Conservation (phyloP, 2,113 vertebrate species). For the Poeciliopsis retropinna region DNA sequence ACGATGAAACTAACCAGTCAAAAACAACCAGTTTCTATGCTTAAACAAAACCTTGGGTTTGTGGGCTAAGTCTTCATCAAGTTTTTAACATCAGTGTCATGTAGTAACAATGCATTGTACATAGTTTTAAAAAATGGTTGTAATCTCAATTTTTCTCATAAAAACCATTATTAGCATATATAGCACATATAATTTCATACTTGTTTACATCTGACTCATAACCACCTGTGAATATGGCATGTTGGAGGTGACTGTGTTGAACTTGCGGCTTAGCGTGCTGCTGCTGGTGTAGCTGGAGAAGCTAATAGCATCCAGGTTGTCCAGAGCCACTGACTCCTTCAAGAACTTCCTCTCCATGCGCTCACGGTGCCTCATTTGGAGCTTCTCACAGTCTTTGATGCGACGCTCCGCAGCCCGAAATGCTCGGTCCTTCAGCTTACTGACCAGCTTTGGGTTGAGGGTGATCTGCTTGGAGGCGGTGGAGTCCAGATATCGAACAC, state of each 20-base stretch:
- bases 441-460: constrained; percentile 91
- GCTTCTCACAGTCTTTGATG: constrained; percentile 90
- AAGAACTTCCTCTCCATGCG: constrained; percentile 92
- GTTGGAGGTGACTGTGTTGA: constrained; percentile 85
- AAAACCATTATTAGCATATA: neutral
- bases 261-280: constrained; percentile 89
- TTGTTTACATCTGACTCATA: neutral
- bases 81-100: neutral
- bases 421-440: constrained; percentile 92
- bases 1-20: too few species aligned
- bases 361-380: constrained; percentile 90
- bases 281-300: constrained; percentile 89
- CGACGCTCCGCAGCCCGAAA: constrained; percentile 89
- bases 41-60: neutral
- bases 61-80: neutral
- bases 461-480: constrained; percentile 94
- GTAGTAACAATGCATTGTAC: too few species aligned
- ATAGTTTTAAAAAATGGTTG: neutral
- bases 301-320: constrained; percentile 88
- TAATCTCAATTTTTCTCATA: neutral
- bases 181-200: neutral
- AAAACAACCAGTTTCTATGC: neutral
- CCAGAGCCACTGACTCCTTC: constrained; percentile 86
- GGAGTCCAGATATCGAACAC: constrained; percentile 94
- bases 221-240: constrained; percentile 91